phyloP scores from a whole-genome alignment of 2,888 invertebrate genomes.

The Ichneumoninae sp. region DNA sequence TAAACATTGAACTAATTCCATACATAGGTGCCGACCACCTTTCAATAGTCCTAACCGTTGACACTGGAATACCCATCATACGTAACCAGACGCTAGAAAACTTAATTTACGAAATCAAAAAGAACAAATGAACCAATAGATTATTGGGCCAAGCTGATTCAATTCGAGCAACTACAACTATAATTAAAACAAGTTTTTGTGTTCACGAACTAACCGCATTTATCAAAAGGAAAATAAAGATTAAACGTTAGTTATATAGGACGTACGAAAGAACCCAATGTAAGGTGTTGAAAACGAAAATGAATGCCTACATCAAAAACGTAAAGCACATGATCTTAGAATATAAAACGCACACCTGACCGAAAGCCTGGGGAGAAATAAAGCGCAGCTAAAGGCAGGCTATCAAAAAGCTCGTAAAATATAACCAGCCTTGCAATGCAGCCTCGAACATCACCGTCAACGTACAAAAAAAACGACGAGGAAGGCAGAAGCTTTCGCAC shows the following conservation, averaged over 20 bases:
- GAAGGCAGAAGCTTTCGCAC: not conserved
- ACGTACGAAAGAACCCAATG: conserved; percentile 14
- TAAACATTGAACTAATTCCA: not conserved
- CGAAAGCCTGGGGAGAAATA: conserved; percentile 29
- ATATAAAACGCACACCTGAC: conserved; percentile 42
- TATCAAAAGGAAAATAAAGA: conserved; percentile 23
- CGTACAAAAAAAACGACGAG: not conserved
- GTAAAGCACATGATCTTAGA: conserved; percentile 37
- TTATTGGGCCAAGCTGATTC: not conserved
- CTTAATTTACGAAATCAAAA: not conserved
- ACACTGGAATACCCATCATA: not conserved
- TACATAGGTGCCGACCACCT: not conserved
- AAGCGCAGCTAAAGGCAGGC: conserved; percentile 31
- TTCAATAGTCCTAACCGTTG: not conserved
- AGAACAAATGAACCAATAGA: not conserved
- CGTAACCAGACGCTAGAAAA: not conserved
- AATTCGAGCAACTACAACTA: conserved; percentile 15
- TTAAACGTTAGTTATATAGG: conserved; percentile 22
- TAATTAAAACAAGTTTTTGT: conserved; percentile 9
- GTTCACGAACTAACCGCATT: conserved; percentile 17
- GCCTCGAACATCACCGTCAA: conserved; percentile 15
- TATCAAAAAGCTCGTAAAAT: conserved; percentile 41
- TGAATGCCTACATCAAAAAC: conserved; percentile 18
- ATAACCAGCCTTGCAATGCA: not conserved
- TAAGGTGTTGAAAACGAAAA: conserved; percentile 13